Conservation (phyloP, 2,888 invertebrate genomes). For the Oligia fasciuncula region DNA sequence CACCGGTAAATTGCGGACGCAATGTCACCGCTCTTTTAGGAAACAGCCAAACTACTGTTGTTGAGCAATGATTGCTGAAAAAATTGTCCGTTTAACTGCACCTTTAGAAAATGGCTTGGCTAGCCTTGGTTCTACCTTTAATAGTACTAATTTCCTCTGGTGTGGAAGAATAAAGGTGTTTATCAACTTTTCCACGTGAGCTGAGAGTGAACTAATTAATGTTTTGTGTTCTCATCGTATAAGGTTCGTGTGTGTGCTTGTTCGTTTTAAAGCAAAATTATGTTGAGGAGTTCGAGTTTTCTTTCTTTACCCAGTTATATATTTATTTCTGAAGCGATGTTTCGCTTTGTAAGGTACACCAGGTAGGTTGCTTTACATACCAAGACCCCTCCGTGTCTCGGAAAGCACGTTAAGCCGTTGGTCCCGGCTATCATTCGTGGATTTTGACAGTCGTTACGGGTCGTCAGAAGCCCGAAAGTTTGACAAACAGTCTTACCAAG, state of each 20-base stretch:
- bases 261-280: slow-evolving; percentile 4
- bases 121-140: slow-evolving; percentile 24
- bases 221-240: slow-evolving; percentile 65
- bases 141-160: slow-evolving; percentile 57
- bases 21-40: too few species aligned
- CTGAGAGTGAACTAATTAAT: slow-evolving; percentile 73
- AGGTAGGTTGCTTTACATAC: too few species aligned
- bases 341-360: background rate
- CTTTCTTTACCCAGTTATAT: background rate
- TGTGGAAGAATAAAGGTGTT: slow-evolving; percentile 60
- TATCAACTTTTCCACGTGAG: slow-evolving; percentile 68
- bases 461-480: too few species aligned
- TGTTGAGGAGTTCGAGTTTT: background rate
- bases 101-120: slow-evolving; percentile 24
- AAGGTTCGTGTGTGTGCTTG: slow-evolving; percentile 11
- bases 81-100: background rate
- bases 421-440: too few species aligned
- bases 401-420: too few species aligned
- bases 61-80: background rate
- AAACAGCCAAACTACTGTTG: too few species aligned
- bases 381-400: too few species aligned
- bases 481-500: too few species aligned
- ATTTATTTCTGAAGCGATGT: too few species aligned
- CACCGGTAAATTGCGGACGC: too few species aligned
- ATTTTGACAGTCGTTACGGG: too few species aligned